These are phyloP conservation scores for Porites cylindrica DNA, from an alignment of 92 coral and sea anemone species.

Conservation along the genomic window DNA sequence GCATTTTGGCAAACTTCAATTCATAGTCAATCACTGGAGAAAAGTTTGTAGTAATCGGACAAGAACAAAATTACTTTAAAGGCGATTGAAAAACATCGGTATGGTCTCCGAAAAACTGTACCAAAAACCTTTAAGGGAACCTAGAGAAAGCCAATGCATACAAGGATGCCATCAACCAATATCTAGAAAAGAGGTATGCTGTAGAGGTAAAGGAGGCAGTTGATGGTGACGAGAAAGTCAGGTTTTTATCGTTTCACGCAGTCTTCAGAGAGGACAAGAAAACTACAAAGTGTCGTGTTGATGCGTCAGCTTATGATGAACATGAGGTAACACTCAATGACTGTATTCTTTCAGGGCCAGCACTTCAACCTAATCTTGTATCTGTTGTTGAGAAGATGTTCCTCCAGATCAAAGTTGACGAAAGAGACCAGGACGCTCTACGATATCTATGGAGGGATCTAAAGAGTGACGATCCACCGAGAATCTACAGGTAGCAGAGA, in stretches of 20 bases:
- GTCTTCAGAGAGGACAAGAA: constrained; percentile 35
- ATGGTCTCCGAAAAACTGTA: too few species aligned
- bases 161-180: constrained; percentile 22
- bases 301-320: constrained; percentile 22
- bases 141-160: too few species aligned
- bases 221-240: background rate
- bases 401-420: constrained; percentile 36
- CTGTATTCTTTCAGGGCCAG: constrained; percentile 40
- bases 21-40: too few species aligned
- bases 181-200: constrained; percentile 26
- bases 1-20: too few species aligned
- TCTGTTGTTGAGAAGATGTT: constrained; percentile 37
- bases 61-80: too few species aligned
- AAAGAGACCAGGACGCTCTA: constrained; percentile 22
- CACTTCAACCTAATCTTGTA: constrained; percentile 35
- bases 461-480: constrained; percentile 15
- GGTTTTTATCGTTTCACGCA: constrained; percentile 29
- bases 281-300: constrained; percentile 45
- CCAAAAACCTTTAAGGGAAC: background rate
- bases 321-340: constrained; percentile 44
- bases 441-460: constrained; percentile 33
- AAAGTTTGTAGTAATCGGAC: too few species aligned
- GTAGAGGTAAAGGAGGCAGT: background rate
- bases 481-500: constrained; percentile 1
- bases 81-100: too few species aligned